Evolutionary conservation across 2,113 vertebrate genomes (phyloP).

Genomic region (Trichechus manatus): DNA sequence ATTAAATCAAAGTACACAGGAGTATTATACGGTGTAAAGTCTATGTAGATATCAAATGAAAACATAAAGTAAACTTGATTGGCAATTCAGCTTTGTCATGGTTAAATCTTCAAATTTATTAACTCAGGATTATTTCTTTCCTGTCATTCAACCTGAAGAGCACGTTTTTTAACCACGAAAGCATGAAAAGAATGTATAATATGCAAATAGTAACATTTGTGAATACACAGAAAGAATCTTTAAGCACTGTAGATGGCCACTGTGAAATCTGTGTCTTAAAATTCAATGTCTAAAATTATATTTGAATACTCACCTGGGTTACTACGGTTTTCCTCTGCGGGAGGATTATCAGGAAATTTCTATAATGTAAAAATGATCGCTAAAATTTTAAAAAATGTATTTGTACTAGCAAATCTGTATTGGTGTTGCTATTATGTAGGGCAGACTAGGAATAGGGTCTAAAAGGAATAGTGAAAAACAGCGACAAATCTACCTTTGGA

Average conservation of each 20-base stretch:
- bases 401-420: not conserved
- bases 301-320: not conserved
- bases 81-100: not conserved
- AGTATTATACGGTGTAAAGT: not conserved
- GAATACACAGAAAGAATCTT: not conserved
- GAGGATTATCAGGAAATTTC: not conserved
- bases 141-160: not conserved
- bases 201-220: not conserved
- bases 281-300: conserved; percentile 46
- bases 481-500: not conserved
- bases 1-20: conserved; percentile 10
- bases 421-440: not conserved
- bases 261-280: not conserved
- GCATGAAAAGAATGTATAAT: not conserved
- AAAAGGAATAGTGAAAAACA: not conserved
- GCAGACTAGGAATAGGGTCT: not conserved
- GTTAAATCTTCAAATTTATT: conserved; percentile 24
- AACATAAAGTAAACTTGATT: not conserved
- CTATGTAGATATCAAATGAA: not conserved
- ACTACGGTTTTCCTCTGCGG: not conserved
- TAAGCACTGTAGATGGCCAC: not conserved
- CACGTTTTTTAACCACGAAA: not conserved
- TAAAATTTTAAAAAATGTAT: conserved; percentile 19
- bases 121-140: conserved; percentile 5
- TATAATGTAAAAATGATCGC: conserved; percentile 13